Percentiles rank a stretch among this genome's conserved stretches.
phyloP scores from a whole-genome alignment of 2,113 vertebrate genomes.

The Paramisgurnus dabryanus region DNA sequence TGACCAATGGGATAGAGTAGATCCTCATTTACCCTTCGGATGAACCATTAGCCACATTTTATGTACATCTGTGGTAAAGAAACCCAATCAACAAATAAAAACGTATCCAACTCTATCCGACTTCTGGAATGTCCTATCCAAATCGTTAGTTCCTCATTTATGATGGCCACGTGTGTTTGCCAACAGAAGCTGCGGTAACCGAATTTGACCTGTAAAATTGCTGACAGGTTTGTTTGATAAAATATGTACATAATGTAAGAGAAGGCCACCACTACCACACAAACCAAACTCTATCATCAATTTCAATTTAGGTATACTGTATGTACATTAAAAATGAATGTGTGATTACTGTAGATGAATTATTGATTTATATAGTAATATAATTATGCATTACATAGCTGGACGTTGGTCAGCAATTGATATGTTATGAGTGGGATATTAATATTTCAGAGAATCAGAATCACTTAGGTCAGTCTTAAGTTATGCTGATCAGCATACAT shows the following conservation, averaged over 20 bases:
- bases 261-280: conserved; percentile 24
- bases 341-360: conserved; percentile 49
- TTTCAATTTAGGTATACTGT: conserved; percentile 35
- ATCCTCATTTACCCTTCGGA: too few species aligned
- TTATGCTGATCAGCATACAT: conserved; percentile 40
- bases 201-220: conserved; percentile 23
- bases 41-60: too few species aligned
- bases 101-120: too few species aligned
- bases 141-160: too few species aligned
- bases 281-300: conserved; percentile 34
- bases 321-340: conserved; percentile 51
- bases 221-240: conserved; percentile 37
- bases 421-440: conserved; percentile 40
- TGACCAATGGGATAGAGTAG: too few species aligned
- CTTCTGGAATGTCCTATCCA: too few species aligned
- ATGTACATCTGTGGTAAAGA: too few species aligned
- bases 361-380: conserved; percentile 55
- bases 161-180: too few species aligned
- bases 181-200: not conserved
- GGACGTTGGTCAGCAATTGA: conserved; percentile 40
- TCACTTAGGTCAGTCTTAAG: conserved; percentile 35
- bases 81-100: too few species aligned
- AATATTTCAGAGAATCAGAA: conserved; percentile 49
- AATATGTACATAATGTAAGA: conserved; percentile 44
- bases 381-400: conserved; percentile 47